phyloP scores from a whole-genome alignment of 2,888 invertebrate species.

The Luperina testacea region DNA sequence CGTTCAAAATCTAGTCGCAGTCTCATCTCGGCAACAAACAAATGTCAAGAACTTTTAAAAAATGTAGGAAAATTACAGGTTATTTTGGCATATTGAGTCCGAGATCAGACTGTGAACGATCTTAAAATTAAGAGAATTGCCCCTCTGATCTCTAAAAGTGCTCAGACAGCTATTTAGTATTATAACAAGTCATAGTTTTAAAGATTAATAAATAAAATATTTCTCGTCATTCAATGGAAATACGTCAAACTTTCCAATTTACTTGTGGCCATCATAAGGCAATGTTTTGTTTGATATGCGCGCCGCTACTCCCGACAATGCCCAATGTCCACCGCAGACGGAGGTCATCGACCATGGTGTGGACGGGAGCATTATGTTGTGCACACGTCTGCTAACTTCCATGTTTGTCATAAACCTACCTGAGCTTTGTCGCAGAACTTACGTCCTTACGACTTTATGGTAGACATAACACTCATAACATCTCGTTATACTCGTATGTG shows the following conservation, averaged over 20 bases:
- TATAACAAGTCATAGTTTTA: background rate
- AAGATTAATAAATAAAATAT: background rate
- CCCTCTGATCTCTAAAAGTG: background rate
- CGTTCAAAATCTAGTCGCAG: too few relatives aligned
- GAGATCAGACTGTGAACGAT: too few relatives aligned
- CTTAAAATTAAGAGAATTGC: too few relatives aligned
- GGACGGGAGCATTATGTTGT: constrained; percentile 67
- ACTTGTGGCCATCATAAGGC: constrained; percentile 51
- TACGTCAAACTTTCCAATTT: constrained; percentile 55
- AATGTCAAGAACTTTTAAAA: too few relatives aligned
- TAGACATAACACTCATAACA: constrained; percentile 23
- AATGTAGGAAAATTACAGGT: too few relatives aligned
- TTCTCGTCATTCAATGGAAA: constrained; percentile 5
- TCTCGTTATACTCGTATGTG: background rate
- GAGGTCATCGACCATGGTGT: constrained; percentile 82
- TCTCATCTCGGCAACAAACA: too few relatives aligned
- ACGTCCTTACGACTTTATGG: constrained; percentile 60
- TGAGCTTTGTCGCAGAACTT: constrained; percentile 61
- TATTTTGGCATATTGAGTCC: too few relatives aligned
- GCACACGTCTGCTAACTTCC: constrained; percentile 60
- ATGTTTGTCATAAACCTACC: constrained; percentile 58
- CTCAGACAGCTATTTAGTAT: background rate
- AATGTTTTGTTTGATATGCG: constrained; percentile 79
- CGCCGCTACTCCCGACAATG: constrained; percentile 74
- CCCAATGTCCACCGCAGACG: constrained; percentile 75